Base-by-base conservation (phyloP, 2,888 invertebrate species). In the Sarcophaga variegata region DNA sequence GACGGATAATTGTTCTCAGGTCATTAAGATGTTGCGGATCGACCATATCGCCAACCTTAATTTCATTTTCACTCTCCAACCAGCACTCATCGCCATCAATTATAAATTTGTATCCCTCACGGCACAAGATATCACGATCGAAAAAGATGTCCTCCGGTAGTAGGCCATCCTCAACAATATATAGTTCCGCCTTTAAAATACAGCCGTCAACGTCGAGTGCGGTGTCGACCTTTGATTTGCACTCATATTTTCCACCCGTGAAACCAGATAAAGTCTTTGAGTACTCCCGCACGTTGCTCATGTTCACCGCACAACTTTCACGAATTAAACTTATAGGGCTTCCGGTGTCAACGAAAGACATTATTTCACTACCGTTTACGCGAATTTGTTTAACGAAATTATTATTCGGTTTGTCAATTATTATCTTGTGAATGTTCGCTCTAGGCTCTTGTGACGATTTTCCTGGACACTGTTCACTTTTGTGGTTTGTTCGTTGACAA, bases 51-150 rank as follows among this genome's bases (percentile, higher is more conserved):
- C 14, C 22, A 2, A 81, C 22, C 37, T 69, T 54, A 54, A 69
- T 69, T 54, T 75, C 45, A 62, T 63, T 17, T 25, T 60, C 27
- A 6, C 8, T 37, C 66, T 80, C 80, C 2, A 87, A 37, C 67
- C 81, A 67, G 67, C 88, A 87, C 11, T 81, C 69, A 14, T 62
- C 79, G n/a, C 83, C 84, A 66, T 87, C 85, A 12, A 87, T 87
- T 20, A 86, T 66, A 1, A 86, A 72, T 62, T 78, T 84, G 17
- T 64, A 71, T 4, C 82, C 84, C 4, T 82, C 70, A 12, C 71
- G 78, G 25, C 83, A 86, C n/a, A 86, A 22, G 4, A 72, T 59
- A 25, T 88, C 80, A 74, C 74, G 74, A 49, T 86, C 86, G 49
- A 49, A 2, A 4, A 49, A 49, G 14, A 49, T 49, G 49, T 14